Conservation (phyloP, 2,113 vertebrate genomes). For the Anser cygnoides region DNA sequence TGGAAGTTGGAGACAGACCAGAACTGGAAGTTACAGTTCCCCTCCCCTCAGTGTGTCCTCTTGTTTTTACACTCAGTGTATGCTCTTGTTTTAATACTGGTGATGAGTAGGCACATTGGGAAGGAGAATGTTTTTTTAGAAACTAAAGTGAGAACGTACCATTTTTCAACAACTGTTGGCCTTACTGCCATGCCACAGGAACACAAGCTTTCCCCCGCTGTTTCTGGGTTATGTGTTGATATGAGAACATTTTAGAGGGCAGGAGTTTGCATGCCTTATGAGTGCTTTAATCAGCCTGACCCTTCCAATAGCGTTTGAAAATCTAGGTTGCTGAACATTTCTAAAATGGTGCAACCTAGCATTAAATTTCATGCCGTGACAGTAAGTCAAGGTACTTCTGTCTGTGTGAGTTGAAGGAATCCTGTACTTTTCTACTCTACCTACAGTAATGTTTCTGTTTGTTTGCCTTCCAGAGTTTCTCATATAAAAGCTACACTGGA, state of each 20-base stretch:
- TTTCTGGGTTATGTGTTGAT: not conserved
- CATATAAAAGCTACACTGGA: constrained; percentile 50
- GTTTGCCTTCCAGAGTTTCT: constrained; percentile 63
- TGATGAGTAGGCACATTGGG: not conserved
- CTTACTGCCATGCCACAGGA: not conserved
- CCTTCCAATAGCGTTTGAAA: not conserved
- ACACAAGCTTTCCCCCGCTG: not conserved
- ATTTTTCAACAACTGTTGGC: not conserved
- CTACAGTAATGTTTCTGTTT: constrained; percentile 3
- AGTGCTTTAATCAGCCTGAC: not conserved
- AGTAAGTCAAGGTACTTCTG: not conserved
- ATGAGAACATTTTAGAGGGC: not conserved
- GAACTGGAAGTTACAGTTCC: not conserved
- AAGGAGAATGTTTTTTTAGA: not conserved
- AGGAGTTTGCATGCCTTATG: not conserved
- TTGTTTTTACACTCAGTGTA: not conserved
- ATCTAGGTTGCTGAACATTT: not conserved
- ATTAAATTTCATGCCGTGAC: not conserved
- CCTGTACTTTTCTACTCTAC: not conserved
- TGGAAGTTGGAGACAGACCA: not conserved
- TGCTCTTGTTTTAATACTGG: not conserved
- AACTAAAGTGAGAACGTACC: not conserved
- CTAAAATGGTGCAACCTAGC: not conserved
- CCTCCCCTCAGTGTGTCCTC: no score
- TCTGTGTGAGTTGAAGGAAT: not conserved